Evolutionary conservation across 2,888 invertebrate genomes (phyloP).

Genomic region (Mimas tiliae): DNA sequence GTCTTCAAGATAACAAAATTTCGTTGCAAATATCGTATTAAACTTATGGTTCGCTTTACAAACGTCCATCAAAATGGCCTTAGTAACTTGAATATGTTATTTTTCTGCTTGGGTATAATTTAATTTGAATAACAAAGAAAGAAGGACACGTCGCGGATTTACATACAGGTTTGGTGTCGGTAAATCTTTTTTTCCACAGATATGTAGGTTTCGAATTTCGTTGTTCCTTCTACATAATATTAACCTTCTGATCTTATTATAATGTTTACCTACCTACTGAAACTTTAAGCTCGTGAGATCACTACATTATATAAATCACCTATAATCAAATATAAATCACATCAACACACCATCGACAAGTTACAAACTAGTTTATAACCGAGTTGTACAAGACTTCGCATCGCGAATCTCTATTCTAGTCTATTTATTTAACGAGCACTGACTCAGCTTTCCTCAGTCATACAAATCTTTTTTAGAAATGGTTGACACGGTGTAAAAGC

Average conservation of each 20-base stretch:
- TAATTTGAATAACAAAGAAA: neutral
- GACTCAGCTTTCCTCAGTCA: conserved; percentile 49
- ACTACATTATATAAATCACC: conserved; percentile 39
- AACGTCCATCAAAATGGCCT: neutral
- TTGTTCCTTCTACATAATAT: neutral
- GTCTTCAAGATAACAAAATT: too few species aligned
- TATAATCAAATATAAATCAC: too few species aligned
- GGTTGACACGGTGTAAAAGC: conserved; percentile 71
- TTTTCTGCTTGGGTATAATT: neutral
- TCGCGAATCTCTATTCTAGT: conserved; percentile 29
- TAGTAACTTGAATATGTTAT: neutral
- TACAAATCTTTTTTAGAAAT: conserved; percentile 72
- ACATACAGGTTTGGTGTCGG: neutral
- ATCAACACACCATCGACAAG: conserved; percentile 34
- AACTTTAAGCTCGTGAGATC: conserved; percentile 65
- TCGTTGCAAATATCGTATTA: too few species aligned
- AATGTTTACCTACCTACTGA: conserved; percentile 28
- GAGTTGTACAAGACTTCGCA: conserved; percentile 34
- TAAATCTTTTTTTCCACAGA: neutral
- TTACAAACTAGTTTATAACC: conserved; percentile 30
- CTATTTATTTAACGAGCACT: conserved; percentile 35
- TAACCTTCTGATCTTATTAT: conserved; percentile 30
- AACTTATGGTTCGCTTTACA: neutral
- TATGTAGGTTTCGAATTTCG: conserved; percentile 5
- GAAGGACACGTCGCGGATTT: neutral